Base-by-base conservation (phyloP, 37 sponge, comb jelly and placozoan genomes). In the Tethya wilhelma region DNA sequence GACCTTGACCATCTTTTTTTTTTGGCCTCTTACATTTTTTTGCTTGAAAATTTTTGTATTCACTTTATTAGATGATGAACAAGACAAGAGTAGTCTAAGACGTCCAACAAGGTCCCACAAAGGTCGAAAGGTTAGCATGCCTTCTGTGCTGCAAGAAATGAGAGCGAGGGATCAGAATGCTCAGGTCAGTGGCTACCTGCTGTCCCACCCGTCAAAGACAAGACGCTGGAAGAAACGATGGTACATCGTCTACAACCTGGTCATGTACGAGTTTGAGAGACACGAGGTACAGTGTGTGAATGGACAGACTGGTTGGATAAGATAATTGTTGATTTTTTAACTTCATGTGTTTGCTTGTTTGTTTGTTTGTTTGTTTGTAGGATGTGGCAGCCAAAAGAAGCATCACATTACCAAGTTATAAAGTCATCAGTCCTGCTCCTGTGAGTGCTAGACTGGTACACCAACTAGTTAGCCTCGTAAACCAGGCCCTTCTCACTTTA, bases 111-210 rank as follows among this genome's bases (percentile, higher is more conserved):
- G n/a, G n/a, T n/a, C n/a, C n/a, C n/a, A n/a, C n/a, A n/a, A n/a
- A n/a, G n/a, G n/a, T n/a, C n/a, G n/a, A n/a, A 63, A 74, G 43
- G 56, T 78, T 44, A 84, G 62, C 71, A 38, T 79, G 65, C 86
- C 81, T 9, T 65, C 81, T 5, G 86, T 85, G 38, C 56, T 79
- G 39, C 65, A 14, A 40, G 86, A 79, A 75, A 89, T 94, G 59
- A 83, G 86, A 62, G 95, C 92, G 4, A 43, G 92, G 22, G 95
- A 94, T 42, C 84, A 78, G 65, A 87, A 70, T 53, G 78, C 88
- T 42, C 85, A 90, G 81, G 60, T 90, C 43, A 86, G 92, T 60
- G 95, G 88, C 53, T 94, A 94, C 78, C 88, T 94, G n/a, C 67
- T 49, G 23, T 38, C 37, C 29, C 63, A 77, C 28, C 44, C 31